phyloP scores from a whole-genome alignment of 2,888 invertebrate genomes.

The Melieria picta region DNA sequence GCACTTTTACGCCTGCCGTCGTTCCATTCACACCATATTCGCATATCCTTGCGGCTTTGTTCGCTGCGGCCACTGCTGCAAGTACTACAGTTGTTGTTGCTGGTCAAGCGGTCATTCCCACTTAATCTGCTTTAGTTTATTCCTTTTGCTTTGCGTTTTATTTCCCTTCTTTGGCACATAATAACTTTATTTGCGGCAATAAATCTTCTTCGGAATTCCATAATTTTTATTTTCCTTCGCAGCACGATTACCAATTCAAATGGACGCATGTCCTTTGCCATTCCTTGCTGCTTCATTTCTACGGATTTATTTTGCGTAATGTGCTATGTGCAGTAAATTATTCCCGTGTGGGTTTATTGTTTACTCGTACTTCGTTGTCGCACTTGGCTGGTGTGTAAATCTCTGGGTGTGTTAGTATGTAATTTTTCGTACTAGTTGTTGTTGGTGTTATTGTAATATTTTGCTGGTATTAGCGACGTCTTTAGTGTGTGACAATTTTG shows the following conservation, averaged over 20 bases:
- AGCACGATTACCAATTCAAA: conserved; percentile 39
- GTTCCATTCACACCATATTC: neutral
- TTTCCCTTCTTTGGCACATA: conserved; percentile 23
- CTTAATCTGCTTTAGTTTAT: conserved; percentile 34
- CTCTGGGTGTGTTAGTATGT: no score
- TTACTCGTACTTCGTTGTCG: conserved; percentile 12
- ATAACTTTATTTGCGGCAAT: conserved; percentile 38
- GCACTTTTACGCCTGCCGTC: neutral
- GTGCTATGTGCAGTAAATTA: conserved; percentile 32
- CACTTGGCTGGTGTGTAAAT: conserved; percentile 1
- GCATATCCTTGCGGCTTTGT: conserved; percentile 4
- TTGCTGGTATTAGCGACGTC: conserved; percentile 32
- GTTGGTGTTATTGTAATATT: neutral
- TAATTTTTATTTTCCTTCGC: conserved; percentile 29
- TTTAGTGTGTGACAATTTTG: conserved; percentile 55
- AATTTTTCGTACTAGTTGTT: no score
- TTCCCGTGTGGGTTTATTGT: conserved; percentile 35
- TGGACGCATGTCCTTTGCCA: conserved; percentile 28
- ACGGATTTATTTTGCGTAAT: conserved; percentile 13
- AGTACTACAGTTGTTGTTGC: conserved; percentile 11
- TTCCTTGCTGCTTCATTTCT: conserved; percentile 5
- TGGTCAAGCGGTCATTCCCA: conserved; percentile 16
- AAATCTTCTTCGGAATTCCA: conserved; percentile 34
- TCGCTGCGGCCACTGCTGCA: neutral
- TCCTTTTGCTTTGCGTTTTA: conserved; percentile 11